Evolutionary conservation across 2,888 invertebrate species (phyloP).

Genomic region (Nasonovia ribisnigri): DNA sequence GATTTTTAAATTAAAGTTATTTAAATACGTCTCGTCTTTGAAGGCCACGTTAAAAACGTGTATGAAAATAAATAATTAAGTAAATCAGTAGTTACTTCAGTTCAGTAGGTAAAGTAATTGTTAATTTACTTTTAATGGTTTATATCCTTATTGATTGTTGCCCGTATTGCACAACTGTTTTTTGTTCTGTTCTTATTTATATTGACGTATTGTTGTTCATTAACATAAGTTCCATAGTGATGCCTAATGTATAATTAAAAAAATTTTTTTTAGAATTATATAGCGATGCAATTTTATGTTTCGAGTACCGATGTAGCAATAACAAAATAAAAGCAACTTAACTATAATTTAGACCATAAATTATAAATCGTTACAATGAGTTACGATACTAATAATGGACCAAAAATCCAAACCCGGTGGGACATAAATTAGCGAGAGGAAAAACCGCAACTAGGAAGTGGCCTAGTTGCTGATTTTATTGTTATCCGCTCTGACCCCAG

Average conservation of each 20-base stretch:
- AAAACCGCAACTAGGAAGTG: not conserved
- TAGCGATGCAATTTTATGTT: not conserved
- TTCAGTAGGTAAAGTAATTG: not conserved
- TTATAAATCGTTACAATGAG: not conserved
- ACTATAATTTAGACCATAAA: not conserved
- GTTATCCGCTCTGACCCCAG: not conserved
- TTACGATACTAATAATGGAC: not conserved
- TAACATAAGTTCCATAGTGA: not conserved
- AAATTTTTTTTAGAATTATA: not conserved
- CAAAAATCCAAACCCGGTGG: not conserved
- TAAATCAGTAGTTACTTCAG: not conserved
- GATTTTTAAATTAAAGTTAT: not conserved
- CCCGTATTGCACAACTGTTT: not conserved
- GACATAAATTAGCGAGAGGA: not conserved
- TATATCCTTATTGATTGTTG: not conserved
- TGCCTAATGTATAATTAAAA: not conserved
- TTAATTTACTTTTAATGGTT: not conserved
- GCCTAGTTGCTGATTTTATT: not conserved
- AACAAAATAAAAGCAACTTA: not conserved
- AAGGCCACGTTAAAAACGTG: not conserved
- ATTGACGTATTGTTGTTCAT: not conserved
- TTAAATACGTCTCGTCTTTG: not conserved
- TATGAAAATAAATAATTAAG: not conserved
- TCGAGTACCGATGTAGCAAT: not conserved
- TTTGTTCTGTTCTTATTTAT: not conserved